These are phyloP conservation scores for Thaleichthys pacificus DNA, from an alignment of 2,797 vertebrate species.

Conservation along the genomic window DNA sequence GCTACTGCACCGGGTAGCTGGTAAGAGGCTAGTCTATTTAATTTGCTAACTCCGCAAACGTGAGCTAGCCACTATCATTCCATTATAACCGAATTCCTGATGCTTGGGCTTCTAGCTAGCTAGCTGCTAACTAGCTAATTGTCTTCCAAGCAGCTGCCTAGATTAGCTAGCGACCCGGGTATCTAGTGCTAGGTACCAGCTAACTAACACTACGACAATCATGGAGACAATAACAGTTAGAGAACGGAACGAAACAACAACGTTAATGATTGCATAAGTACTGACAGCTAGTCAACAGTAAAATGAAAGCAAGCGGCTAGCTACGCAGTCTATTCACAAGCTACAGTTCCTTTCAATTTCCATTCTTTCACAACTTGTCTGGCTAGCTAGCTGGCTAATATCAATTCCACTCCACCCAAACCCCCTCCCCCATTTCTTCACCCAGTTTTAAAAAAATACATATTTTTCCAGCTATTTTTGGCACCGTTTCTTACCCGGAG, in stretches of 20 bases:
- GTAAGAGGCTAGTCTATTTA: not conserved
- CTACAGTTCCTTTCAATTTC: not conserved
- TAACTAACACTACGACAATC: not conserved
- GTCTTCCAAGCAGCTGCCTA: not conserved
- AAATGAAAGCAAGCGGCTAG: not conserved
- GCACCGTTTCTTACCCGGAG: conserved; percentile 73
- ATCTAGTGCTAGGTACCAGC: too few relatives aligned
- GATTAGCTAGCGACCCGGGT: not conserved
- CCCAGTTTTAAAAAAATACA: conserved; percentile 57
- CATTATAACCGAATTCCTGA: too few relatives aligned
- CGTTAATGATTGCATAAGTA: too few relatives aligned
- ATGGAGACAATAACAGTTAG: not conserved
- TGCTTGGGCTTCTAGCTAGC: too few relatives aligned
- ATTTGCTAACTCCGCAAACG: too few relatives aligned
- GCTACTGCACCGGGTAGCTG: not conserved
- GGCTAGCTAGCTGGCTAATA: conserved; percentile 19
- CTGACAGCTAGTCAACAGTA: not conserved
- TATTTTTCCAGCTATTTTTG: conserved; percentile 26
- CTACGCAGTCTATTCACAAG: not conserved
- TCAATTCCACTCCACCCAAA: conserved; percentile 74
- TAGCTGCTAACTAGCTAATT: too few relatives aligned
- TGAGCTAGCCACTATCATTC: too few relatives aligned
- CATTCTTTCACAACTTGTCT: not conserved
- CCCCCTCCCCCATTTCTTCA: conserved; percentile 70
- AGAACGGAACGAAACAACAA: not conserved